Base-by-base conservation (phyloP, 2,113 vertebrate species). In the Pleuronectes platessa region DNA sequence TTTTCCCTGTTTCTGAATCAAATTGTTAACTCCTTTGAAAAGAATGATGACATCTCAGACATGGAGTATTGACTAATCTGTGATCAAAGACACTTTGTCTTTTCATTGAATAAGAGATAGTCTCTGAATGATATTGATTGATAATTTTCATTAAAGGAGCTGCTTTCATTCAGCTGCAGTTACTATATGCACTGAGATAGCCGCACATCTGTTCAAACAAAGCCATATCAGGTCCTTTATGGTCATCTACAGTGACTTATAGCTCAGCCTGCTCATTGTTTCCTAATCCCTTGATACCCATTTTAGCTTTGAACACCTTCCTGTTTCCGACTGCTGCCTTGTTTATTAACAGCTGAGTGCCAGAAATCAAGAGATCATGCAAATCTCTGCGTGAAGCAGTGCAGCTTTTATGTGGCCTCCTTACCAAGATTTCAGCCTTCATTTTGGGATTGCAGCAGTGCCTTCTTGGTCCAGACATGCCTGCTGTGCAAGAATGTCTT, bases 281-380 rank as follows among this genome's bases (percentile, higher is more conserved):
- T 83, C 60, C 53, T 51, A 54, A 85, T 82, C 76, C 58, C 31
- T 26, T 5, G 1, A 49, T 66, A 23, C 20, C 42, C 27, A 12
- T 47, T 62, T 54, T 20, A 68, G 45, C 40, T 40, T 54, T 54
- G 18, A 65, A 61, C 61, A 70, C 64, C 78, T 84, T 79, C 75
- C 78, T 58, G 49, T 72, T 80, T 77, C 76, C 42, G 75, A 68
- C 74, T 1, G 59, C 3, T 64, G 84, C 59, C 12, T 64, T 71
- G 54, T 56, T 56, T 56, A 31, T 63, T 58, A 1, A 62, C 35
- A 79, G 61, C 37, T 23, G 45, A 60, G 31, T 61, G 27, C 59
- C 2, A 45, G 47, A 74, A 72, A 56, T 49, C 27, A 40, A 18
- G 18, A 18, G 40, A 62, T 68, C 45, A 40, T 26, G 0, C 23